Base-by-base conservation (phyloP, 2,888 invertebrate genomes). In the Sicus ferrugineus region DNA sequence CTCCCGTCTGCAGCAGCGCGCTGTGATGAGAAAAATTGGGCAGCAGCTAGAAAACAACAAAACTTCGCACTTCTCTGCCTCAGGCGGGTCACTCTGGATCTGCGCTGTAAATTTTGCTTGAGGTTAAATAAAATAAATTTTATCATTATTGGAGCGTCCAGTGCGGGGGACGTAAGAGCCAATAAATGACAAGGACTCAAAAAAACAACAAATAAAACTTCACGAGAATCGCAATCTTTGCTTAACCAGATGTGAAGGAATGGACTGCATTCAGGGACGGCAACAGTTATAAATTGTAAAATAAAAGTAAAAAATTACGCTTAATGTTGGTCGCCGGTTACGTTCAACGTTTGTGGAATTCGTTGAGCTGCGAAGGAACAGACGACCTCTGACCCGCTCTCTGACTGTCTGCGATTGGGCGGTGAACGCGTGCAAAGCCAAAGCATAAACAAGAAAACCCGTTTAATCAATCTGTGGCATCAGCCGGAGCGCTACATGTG, bases 71-170 rank as follows among this genome's bases (percentile, higher is more conserved):
- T 19, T 54, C 26, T 14, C 23, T 19, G n/a, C 69, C 64, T 7
- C 23, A 11, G 42, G n/a, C n/a, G n/a, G 58, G 68, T 30, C 42
- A 19, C 28, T 63, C 67, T 62, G 68, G 66, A 56, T n/a, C n/a
- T 65, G 71, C 62, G 69, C 69, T 52, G 69, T 66, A 38, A 46
- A 58, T 67, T 63, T 65, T 14, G 71, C 73, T 65, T 30, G 65
- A 48, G 66, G 73, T 46, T 52, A 68, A 71, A 71, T 68, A 68
- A 71, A 71, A 73, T 73, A 71, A 71, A 70, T 73, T 73, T 71
- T 68, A 71, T 73, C 71, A 73, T 73, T 73, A 71, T 73, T 73
- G 50, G n/a, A n/a, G n/a, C n/a, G n/a, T n/a, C n/a, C n/a, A n/a
- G n/a, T n/a, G n/a, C n/a, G n/a, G n/a, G n/a, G n/a, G n/a, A n/a